A percentile compares a stretch with the other conserved stretches of the same genome.
Conservation (phyloP, 2,113 vertebrate genomes). For the Litocranius walleri region DNA sequence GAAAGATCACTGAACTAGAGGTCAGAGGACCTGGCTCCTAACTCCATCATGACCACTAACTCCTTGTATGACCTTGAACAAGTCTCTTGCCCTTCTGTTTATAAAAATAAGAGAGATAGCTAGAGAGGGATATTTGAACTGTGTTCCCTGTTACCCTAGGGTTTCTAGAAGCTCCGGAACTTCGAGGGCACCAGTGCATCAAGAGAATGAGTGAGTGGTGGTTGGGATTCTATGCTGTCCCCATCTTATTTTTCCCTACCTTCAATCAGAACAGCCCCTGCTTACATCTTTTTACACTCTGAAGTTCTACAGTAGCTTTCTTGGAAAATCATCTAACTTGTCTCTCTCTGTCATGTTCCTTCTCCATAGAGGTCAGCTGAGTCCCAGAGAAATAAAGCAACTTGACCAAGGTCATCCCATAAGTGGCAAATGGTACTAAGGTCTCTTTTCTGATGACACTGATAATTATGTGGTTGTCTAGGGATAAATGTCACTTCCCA, state of each 20-base stretch:
- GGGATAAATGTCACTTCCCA: not conserved
- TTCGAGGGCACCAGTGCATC: not conserved
- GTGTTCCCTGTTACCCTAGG: not conserved
- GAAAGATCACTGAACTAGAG: conserved; percentile 48
- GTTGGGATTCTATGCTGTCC: not conserved
- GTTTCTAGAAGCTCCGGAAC: not conserved
- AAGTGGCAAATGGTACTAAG: not conserved
- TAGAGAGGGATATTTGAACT: not conserved
- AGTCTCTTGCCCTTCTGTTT: not conserved
- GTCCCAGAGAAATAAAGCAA: not conserved
- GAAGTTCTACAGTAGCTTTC: not conserved
- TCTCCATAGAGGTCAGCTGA: not conserved
- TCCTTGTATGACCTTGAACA: not conserved
- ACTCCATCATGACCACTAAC: not conserved
- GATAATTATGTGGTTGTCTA: not conserved
- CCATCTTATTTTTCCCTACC: not conserved
- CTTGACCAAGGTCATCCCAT: not conserved
- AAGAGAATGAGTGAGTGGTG: not conserved
- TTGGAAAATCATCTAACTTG: not conserved
- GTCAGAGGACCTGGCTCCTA: conserved; percentile 6
- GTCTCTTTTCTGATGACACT: not conserved
- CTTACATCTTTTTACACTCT: not conserved
- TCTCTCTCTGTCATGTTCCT: not conserved
- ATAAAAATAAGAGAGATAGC: not conserved
- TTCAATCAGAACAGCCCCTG: not conserved